Evolutionary conservation across 2,888 invertebrate species (phyloP).

Genomic region (Harpagoxenus sublaevis): DNA sequence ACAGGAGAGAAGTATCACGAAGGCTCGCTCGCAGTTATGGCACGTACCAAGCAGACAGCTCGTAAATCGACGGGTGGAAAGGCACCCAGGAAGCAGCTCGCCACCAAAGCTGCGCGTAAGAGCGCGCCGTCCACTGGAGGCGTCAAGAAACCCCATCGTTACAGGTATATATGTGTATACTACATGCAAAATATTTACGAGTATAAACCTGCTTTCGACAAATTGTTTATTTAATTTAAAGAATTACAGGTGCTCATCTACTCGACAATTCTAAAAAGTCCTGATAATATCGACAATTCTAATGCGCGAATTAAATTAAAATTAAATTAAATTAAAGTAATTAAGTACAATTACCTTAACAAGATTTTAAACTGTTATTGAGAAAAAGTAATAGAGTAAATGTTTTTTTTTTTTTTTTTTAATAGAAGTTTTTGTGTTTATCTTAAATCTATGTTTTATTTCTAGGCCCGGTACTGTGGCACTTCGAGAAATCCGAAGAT

Average conservation of each 20-base stretch:
- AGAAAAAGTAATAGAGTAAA: neutral
- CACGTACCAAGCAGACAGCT: conserved; percentile 97
- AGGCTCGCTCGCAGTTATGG: conserved; percentile 88
- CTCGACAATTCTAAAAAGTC: neutral
- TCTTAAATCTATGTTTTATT: neutral
- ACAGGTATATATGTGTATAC: conserved; percentile 87
- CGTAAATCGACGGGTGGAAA: conserved; percentile 99
- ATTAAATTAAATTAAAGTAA: too few species aligned
- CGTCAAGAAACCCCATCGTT: conserved; percentile 98
- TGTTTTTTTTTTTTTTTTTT: neutral
- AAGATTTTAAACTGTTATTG: neutral
- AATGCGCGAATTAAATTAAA: too few species aligned
- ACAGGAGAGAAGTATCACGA: neutral
- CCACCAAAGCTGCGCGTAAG: conserved; percentile 98
- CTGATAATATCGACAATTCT: too few species aligned
- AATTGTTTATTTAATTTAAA: neutral
- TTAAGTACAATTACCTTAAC: neutral
- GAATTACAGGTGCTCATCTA: neutral
- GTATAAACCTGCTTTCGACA: neutral
- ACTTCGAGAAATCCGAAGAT: conserved; percentile 98
- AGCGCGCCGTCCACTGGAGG: conserved; percentile 98
- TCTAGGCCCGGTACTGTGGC: conserved; percentile 97
- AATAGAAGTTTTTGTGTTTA: neutral
- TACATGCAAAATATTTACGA: too few species aligned
- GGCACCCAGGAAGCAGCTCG: conserved; percentile 97